These are phyloP conservation scores for Acrobasis suavella DNA, from an alignment of 2,888 invertebrate species.

Conservation along the genomic window DNA sequence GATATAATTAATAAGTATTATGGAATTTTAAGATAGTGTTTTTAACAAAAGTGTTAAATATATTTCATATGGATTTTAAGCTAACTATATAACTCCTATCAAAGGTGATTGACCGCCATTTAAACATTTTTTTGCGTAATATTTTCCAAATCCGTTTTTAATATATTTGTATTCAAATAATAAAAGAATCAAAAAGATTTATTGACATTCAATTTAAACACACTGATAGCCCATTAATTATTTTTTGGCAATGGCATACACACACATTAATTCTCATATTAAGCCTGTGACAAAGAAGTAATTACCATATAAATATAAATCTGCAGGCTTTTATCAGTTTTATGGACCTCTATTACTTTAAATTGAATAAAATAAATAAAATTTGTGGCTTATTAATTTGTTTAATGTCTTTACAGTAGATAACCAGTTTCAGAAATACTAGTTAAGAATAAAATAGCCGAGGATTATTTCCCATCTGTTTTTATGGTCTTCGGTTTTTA, in stretches of 20 bases:
- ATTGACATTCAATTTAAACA: not conserved
- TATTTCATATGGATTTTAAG: too few relatives aligned
- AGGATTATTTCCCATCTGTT: too few relatives aligned
- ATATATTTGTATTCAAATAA: not conserved
- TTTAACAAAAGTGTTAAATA: too few relatives aligned
- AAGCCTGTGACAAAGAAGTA: not conserved
- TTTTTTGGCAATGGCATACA: not conserved
- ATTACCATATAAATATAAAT: conserved; percentile 16
- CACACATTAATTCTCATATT: not conserved
- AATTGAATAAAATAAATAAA: conserved; percentile 8
- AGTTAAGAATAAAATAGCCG: conserved; percentile 4
- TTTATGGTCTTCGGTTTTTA: too few relatives aligned
- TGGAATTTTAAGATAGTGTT: too few relatives aligned
- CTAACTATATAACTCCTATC: too few relatives aligned
- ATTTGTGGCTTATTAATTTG: conserved; percentile 9
- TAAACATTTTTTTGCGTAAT: not conserved
- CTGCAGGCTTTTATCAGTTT: not conserved
- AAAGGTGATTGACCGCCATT: not conserved
- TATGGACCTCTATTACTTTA: conserved; percentile 8
- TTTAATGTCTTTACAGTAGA: conserved; percentile 6
- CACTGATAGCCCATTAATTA: not conserved
- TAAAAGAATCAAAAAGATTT: not conserved
- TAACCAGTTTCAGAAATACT: not conserved
- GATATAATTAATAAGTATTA: too few relatives aligned
- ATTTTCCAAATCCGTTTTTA: not conserved